Base-by-base conservation (phyloP, 2,113 vertebrate species). In the Clarias macrocephalus region DNA sequence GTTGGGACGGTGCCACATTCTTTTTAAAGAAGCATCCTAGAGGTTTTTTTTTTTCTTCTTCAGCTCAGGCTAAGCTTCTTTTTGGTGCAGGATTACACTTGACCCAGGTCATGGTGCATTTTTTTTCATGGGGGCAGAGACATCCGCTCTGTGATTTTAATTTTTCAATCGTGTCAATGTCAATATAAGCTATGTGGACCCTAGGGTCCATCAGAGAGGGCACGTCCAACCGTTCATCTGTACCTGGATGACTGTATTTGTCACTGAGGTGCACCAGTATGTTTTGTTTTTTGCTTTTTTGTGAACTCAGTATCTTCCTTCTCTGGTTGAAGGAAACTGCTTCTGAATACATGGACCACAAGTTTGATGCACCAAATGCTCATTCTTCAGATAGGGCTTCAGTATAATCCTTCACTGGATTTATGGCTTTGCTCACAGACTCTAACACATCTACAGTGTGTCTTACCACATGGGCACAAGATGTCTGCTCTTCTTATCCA, bases 271-370 rank as follows among this genome's bases (percentile, higher is more conserved):
- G 37, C 16, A 59, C 28, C 2, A 86, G 12, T 66, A 10, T 72
- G 25, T 30, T n/a, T 66, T 85, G 28, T 88, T 16, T 42, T 42
- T 42, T 42, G 42, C 4, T 42, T 42, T 42, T 42, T 42, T 42
- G 42, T 42, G 42, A 42, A 42, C 42, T 42, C 42, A 42, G 42
- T 42, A 42, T 42, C 42, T 56, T 88, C 73, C 10, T 84, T 57
- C 37, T 88, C 30, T 72, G 82, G 72, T 59, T 30, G 59, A 10
- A 48, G 80, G n/a, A 48, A 68, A 9, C 28, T 70, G 68, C 25
- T 57, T 37, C 65, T 83, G 66, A 81, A 66, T 4, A 80, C 83
- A 25, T 81, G 77, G 25, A 86, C 56, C 12, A 85, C 63, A 23
- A 84, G 76, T 57, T 85, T 73, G 21, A 86, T 30, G 56, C 73